These are phyloP conservation scores for Chloroceryle inda DNA, from an alignment of 2,797 vertebrate species.

Conservation along the genomic window DNA sequence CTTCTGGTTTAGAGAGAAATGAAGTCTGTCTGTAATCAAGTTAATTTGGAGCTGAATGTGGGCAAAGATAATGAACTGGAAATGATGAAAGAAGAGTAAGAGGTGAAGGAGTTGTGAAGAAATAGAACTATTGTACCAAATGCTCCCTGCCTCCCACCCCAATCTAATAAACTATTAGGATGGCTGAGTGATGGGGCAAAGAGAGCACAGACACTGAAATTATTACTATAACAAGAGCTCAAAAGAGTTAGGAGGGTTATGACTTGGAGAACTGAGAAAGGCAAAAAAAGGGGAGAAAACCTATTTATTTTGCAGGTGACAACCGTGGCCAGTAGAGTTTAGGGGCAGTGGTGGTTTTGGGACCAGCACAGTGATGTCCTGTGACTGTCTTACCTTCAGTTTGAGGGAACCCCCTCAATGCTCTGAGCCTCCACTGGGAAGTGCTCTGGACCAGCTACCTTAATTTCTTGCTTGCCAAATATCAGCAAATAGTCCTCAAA, in stretches of 20 bases:
- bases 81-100: slow-evolving; percentile 32
- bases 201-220: neutral
- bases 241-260: neutral
- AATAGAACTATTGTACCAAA: slow-evolving; percentile 12
- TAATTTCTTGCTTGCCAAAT: neutral
- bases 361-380: neutral
- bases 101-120: slow-evolving; percentile 59
- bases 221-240: neutral
- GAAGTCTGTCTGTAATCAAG: slow-evolving; percentile 69
- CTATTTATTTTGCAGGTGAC: neutral
- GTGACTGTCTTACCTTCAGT: neutral
- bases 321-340: neutral
- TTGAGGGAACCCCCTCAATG: rapidly evolving
- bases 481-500: neutral
- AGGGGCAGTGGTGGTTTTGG: neutral
- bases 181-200: neutral
- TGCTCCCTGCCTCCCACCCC: neutral
- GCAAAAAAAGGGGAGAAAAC: neutral
- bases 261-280: neutral
- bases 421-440: neutral
- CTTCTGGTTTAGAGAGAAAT: slow-evolving; percentile 67
- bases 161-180: neutral
- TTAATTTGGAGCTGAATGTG: slow-evolving; percentile 46
- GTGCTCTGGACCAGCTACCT: neutral
- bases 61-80: slow-evolving; percentile 31